Base-by-base conservation (phyloP, 2,888 invertebrate species). In the Sialis lutaria region DNA sequence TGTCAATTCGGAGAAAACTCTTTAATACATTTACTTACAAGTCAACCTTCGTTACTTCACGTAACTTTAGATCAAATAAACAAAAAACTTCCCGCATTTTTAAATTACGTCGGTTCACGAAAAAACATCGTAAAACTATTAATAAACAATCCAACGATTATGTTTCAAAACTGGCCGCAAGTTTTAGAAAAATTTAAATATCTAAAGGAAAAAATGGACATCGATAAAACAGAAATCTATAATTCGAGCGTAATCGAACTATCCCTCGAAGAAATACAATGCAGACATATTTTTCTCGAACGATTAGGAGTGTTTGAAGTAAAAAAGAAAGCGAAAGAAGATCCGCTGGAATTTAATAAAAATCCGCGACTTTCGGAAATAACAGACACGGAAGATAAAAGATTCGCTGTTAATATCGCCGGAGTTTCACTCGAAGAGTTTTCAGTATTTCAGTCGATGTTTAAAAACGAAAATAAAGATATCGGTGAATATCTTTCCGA, bases 1-100 rank as follows among this genome's bases (percentile, higher is more conserved):
- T 47, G 42, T 34, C 47, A 47, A n/a, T 47, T 47, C 35, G 47
- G 47, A n/a, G 47, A 47, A 30, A 30, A 10, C 1, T 8, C 22
- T 30, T 22, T 22, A 33, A 13, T 47, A 10, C 7, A 47, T 30
- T n/a, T 47, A 32, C 13, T 47, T 6, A 9, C 42, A 31, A 42
- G 12, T 30, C 42, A 47, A 40, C 47, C 47, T 13, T 22, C 34
- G n/a, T 42, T 47, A 6, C n/a, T 47, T 30, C 31, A 42, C 6
- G 22, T 47, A 9, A 12, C 47, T 13, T 6, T 7, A 34, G 13
- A 42, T 9, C 22, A 42, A 34, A 42, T 47, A 31, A 22, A 30
- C n/a, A 33, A 42, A 35, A 42, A 42, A 12, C 13, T 42, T 22
- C 37, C 42, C 10, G 30, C 9, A 10, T 9, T 37, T 6, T 31